These are phyloP conservation scores for Aplocera efformata DNA, from an alignment of 2,888 invertebrate species.

Conservation along the genomic window DNA sequence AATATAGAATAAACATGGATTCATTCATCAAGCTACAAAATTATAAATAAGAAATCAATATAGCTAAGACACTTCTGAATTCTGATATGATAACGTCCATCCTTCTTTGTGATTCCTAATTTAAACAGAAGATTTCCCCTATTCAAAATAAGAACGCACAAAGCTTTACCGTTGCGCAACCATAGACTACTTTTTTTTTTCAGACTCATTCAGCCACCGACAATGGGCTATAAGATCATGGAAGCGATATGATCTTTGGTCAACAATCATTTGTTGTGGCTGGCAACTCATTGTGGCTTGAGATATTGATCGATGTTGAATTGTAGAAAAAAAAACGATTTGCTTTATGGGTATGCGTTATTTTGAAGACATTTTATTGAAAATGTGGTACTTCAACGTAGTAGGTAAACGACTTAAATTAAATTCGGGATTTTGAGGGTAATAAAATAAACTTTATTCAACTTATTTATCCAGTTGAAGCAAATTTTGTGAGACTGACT, in stretches of 20 bases:
- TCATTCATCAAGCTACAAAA: too few relatives aligned
- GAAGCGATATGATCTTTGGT: constrained; percentile 62
- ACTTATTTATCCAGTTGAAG: too few relatives aligned
- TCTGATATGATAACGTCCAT: too few relatives aligned
- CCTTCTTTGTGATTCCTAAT: constrained; percentile 5
- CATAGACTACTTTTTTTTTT: constrained; percentile 45
- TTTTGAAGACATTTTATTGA: constrained; percentile 22
- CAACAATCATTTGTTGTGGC: constrained; percentile 64
- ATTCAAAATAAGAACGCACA: constrained; percentile 25
- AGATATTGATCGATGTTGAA: constrained; percentile 57
- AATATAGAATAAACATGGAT: too few relatives aligned
- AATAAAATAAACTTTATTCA: background rate
- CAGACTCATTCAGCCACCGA: constrained; percentile 54
- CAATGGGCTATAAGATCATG: constrained; percentile 62
- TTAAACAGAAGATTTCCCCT: constrained; percentile 1
- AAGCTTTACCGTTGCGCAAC: constrained; percentile 44
- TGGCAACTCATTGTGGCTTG: constrained; percentile 46
- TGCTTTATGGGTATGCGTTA: constrained; percentile 41
- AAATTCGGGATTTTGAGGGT: background rate
- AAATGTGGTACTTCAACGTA: background rate
- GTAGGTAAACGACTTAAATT: background rate
- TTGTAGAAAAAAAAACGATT: constrained; percentile 52
- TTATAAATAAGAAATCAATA: too few relatives aligned
- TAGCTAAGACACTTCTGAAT: too few relatives aligned
- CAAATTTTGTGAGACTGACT: too few relatives aligned